Base-by-base conservation (phyloP, 2,113 vertebrate species). In the Podarcis raffonei region DNA sequence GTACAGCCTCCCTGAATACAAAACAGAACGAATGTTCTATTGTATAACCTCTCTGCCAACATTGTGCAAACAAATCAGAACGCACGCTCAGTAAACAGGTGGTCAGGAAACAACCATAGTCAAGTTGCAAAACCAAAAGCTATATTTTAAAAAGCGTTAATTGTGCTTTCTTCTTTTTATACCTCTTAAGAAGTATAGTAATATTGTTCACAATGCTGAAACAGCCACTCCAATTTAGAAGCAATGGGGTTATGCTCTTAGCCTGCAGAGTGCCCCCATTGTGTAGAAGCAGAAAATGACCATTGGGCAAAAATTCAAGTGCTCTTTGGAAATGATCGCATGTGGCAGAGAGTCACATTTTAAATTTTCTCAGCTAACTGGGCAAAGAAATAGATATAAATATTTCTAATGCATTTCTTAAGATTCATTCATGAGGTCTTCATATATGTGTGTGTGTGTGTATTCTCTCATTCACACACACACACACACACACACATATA, bases 301-400 rank as follows among this genome's bases (percentile, higher is more conserved):
- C 37, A 15, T 12, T 37, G 12, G 59, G 5, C n/a, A 72, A 72
- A 72, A 32, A 72, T n/a, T 15, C n/a, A 15, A 16, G 69, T n/a
- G 69, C 71, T 37, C 35, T 66, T 27, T 66, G 23, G 27, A 37
- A 83, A 68, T 7, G 3, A 9, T 23, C 69, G 32, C 30, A 84
- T 78, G 82, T 12, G 15, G 39, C 20, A 27, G 65, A 37, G 53
- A 77, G 23, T 91, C 85, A 89, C 30, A 83, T 90, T 71, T 94
- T 90, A 39, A 81, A 66, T 86, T 65, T 75, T 0, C 16, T 71
- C 16, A 37, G 74, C 8, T 68, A 57, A 65, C 25, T 42, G 18
- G 39, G 18, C 13, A 86, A 39, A 77, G 84, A 72, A 8, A 59
- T 7, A 65, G 59, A 25, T 22, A 82, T 22, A 62, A 37, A 83